A percentile compares a stretch with the other conserved stretches of the same genome.
Evolutionary conservation across 1,140 invertebrate species (phyloP).

Genomic region (Tribolium madens): DNA sequence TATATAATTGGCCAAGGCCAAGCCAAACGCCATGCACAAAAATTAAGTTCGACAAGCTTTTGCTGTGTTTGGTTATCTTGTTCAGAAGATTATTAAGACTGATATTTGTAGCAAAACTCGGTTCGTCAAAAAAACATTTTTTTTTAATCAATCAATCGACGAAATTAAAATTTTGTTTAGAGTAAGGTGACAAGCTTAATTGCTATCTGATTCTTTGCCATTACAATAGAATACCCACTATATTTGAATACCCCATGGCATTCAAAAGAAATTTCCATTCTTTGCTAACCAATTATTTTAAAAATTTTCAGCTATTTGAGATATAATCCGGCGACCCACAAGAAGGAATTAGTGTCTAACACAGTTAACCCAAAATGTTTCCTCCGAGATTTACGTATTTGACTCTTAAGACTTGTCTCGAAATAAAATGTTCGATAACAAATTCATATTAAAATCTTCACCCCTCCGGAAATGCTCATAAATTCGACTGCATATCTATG

Average conservation of each 20-base stretch:
- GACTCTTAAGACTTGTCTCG: slow-evolving; percentile 12
- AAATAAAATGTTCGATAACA: slow-evolving; percentile 28
- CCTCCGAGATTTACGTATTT: slow-evolving; percentile 5
- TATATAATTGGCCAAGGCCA: neutral
- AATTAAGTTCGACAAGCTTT: too few species aligned
- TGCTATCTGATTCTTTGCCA: too few species aligned
- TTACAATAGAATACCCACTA: neutral
- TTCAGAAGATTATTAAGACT: too few species aligned
- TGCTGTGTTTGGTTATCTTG: too few species aligned
- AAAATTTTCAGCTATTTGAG: neutral
- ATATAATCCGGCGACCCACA: neutral
- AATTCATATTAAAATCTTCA: slow-evolving; percentile 7
- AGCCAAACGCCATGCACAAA: neutral
- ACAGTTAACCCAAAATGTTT: slow-evolving; percentile 14
- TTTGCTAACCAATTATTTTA: neutral
- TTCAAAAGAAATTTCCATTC: neutral
- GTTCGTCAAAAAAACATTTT: too few species aligned
- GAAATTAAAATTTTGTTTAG: too few species aligned
- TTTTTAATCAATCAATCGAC: too few species aligned
- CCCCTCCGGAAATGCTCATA: slow-evolving; percentile 4
- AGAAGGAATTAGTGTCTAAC: slow-evolving; percentile 10
- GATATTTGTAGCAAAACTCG: too few species aligned
- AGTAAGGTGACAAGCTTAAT: too few species aligned
- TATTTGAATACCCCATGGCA: neutral
- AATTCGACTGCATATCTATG: slow-evolving; percentile 15